These are phyloP conservation scores for Alauda arvensis DNA, from an alignment of 2,797 vertebrate genomes.

Conservation along the genomic window DNA sequence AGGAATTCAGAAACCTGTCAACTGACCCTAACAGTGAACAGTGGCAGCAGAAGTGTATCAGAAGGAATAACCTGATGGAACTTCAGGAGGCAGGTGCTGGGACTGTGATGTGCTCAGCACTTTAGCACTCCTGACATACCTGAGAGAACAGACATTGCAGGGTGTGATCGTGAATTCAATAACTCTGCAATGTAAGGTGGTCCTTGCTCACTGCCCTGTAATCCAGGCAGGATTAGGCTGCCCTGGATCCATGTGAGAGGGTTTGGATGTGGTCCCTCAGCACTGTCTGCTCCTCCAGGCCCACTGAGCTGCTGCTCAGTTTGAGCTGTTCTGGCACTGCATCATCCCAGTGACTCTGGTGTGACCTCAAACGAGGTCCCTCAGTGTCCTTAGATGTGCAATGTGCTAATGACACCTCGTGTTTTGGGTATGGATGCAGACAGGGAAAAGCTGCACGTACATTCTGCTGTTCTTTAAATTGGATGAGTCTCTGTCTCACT, in stretches of 20 bases:
- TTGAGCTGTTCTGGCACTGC: neutral
- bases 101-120: neutral
- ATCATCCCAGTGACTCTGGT: neutral
- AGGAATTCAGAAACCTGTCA: neutral
- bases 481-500: neutral
- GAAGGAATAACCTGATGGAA: neutral
- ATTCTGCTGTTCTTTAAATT: neutral
- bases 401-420: neutral
- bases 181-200: neutral
- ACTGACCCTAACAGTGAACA: neutral
- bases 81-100: neutral
- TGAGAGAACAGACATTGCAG: neutral
- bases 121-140: neutral
- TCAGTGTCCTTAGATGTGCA: neutral
- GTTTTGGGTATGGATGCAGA: neutral
- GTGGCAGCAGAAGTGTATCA: neutral
- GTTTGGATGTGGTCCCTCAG: neutral
- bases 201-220: neutral
- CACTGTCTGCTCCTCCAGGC: neutral
- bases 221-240: neutral
- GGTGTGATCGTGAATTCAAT: neutral
- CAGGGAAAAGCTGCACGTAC: neutral
- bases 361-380: neutral
- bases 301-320: neutral
- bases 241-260: neutral